Conservation (phyloP, 2,888 invertebrate genomes). For the Drosophila conformis region DNA sequence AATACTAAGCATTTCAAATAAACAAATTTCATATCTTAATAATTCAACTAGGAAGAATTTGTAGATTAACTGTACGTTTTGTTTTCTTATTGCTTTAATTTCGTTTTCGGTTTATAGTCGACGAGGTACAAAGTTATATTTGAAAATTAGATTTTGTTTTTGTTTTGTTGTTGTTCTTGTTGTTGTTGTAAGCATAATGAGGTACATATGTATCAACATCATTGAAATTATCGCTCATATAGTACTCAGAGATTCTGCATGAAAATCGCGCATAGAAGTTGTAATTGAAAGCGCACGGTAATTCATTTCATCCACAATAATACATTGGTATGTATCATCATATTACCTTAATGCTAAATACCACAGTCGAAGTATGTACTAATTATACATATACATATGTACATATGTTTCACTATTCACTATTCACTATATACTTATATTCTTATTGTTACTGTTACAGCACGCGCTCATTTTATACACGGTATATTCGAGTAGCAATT, state of each 20-base stretch:
- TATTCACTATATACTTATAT: constrained; percentile 42
- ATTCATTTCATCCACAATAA: constrained; percentile 26
- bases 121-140: constrained; percentile 78
- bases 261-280: constrained; percentile 51
- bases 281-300: constrained; percentile 38
- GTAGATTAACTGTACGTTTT: constrained; percentile 56
- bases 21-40: constrained; percentile 60
- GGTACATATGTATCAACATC: constrained; percentile 78
- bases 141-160: constrained; percentile 70
- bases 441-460: constrained; percentile 79
- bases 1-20: constrained; percentile 60
- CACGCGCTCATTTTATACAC: constrained; percentile 74
- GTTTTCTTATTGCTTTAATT: constrained; percentile 49
- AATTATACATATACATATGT: constrained; percentile 60
- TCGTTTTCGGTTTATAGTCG: constrained; percentile 55
- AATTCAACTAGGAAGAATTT: constrained; percentile 73
- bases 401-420: constrained; percentile 41
- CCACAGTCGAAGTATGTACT: constrained; percentile 84
- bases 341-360: constrained; percentile 84
- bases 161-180: constrained; percentile 41
- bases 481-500: constrained; percentile 66
- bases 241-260: constrained; percentile 45
- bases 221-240: constrained; percentile 59
- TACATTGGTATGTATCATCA: constrained; percentile 22
- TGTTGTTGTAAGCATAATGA: constrained; percentile 73